phyloP scores from a whole-genome alignment of 2,797 vertebrate species.

The Phalloptychus januarius region DNA sequence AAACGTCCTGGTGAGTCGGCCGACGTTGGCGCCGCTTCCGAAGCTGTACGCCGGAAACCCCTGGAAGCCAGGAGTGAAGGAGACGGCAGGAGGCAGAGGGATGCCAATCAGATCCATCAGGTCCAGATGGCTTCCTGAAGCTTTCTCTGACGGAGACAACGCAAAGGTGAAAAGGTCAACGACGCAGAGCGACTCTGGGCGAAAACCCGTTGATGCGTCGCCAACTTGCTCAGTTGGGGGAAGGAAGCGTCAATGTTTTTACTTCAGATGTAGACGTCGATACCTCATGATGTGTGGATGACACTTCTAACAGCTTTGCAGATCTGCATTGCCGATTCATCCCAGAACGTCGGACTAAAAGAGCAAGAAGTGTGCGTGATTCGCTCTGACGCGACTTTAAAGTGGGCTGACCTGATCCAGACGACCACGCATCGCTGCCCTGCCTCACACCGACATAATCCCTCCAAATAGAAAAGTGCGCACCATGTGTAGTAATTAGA shows the following conservation, averaged over 20 bases:
- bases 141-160: constrained; percentile 73
- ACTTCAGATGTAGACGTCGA: not conserved
- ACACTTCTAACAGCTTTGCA: not conserved
- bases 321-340: constrained; percentile 16
- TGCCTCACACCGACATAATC: constrained; percentile 58
- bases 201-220: not conserved
- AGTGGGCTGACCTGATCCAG: constrained; percentile 58
- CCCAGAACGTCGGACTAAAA: constrained; percentile 15
- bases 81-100: constrained; percentile 88
- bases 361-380: constrained; percentile 16
- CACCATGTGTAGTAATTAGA: constrained; percentile 46
- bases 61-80: constrained; percentile 87
- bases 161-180: not conserved
- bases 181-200: not conserved
- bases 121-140: constrained; percentile 82
- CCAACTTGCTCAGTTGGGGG: not conserved
- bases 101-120: constrained; percentile 88
- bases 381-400: constrained; percentile 51
- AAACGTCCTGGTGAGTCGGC: constrained; percentile 85
- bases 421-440: constrained; percentile 46
- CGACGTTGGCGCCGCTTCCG: constrained; percentile 85
- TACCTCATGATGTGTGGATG: not conserved
- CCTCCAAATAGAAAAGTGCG: constrained; percentile 41
- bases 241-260: not conserved
- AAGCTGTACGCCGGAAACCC: constrained; percentile 90